phyloP scores from a whole-genome alignment of 2,888 invertebrate genomes.

The Acrobeloides nanus region DNA sequence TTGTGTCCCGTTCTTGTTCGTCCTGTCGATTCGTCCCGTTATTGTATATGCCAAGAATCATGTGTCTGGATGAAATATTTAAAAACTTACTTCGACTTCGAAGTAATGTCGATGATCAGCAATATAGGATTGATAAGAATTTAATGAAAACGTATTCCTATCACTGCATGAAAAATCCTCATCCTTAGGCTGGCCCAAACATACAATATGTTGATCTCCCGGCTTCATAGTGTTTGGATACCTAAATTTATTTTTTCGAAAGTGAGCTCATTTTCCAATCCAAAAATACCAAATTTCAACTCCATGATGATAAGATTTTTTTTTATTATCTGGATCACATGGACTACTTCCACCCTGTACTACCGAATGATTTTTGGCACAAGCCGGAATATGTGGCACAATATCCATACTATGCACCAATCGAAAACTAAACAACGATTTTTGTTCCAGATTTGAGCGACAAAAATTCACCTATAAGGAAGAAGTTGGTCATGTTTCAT shows the following conservation, averaged over 20 bases:
- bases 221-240: conserved; percentile 36
- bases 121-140: conserved; percentile 33
- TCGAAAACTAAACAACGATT: conserved; percentile 37
- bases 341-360: conserved; percentile 18
- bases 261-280: not conserved
- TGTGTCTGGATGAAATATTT: no score
- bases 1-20: no score
- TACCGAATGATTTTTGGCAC: conserved; percentile 29
- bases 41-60: no score
- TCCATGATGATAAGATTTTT: conserved; percentile 41
- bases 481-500: conserved; percentile 31
- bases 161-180: conserved; percentile 45
- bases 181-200: conserved; percentile 35
- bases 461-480: conserved; percentile 27
- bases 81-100: no score
- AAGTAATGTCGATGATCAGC: conserved; percentile 45
- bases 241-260: conserved; percentile 24
- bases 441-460: not conserved
- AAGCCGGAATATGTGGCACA: conserved; percentile 45
- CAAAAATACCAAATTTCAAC: conserved; percentile 37
- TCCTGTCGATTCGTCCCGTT: no score
- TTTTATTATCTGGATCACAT: conserved; percentile 16
- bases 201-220: conserved; percentile 32
- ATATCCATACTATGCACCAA: conserved; percentile 41
- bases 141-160: conserved; percentile 30